Conservation (phyloP, 2,113 vertebrate genomes). For the Colaptes auratus region DNA sequence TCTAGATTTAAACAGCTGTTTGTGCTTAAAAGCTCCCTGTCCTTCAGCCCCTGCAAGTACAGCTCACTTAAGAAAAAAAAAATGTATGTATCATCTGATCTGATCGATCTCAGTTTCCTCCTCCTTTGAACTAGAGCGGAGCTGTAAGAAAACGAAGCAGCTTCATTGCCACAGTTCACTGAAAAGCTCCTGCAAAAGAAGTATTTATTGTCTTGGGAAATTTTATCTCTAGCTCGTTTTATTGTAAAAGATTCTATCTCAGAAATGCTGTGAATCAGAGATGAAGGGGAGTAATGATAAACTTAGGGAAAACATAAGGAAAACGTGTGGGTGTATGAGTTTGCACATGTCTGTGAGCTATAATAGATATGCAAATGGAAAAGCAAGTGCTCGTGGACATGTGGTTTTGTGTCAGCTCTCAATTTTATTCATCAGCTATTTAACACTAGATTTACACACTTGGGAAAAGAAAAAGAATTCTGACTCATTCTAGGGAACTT, state of each 20-base stretch:
- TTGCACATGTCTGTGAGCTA: constrained; percentile 62
- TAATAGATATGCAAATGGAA: constrained; percentile 61
- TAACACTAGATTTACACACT: constrained; percentile 36
- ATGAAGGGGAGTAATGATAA: constrained; percentile 57
- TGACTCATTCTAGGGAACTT: background rate
- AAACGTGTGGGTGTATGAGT: constrained; percentile 50
- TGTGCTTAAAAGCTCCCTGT: background rate
- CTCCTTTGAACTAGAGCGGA: background rate
- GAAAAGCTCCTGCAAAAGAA: background rate
- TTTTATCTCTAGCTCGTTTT: constrained; percentile 14
- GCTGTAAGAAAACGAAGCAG: background rate
- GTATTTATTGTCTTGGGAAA: constrained; percentile 42
- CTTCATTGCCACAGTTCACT: background rate
- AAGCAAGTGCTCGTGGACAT: constrained; percentile 58
- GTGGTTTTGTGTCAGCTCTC: constrained; percentile 45
- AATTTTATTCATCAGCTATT: constrained; percentile 53
- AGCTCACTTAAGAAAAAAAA: constrained; percentile 13
- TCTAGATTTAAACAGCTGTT: background rate
- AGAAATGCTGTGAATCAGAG: constrained; percentile 50
- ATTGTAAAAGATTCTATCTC: constrained; percentile 65
- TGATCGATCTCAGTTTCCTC: background rate
- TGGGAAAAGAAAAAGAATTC: background rate
- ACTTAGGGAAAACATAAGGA: constrained; percentile 55
- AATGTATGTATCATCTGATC: background rate
- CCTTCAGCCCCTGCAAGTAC: background rate